A percentile compares a stretch with the other conserved stretches of the same genome.
phyloP scores from a whole-genome alignment of 2,797 vertebrate genomes.

The Malacoraja senta region DNA sequence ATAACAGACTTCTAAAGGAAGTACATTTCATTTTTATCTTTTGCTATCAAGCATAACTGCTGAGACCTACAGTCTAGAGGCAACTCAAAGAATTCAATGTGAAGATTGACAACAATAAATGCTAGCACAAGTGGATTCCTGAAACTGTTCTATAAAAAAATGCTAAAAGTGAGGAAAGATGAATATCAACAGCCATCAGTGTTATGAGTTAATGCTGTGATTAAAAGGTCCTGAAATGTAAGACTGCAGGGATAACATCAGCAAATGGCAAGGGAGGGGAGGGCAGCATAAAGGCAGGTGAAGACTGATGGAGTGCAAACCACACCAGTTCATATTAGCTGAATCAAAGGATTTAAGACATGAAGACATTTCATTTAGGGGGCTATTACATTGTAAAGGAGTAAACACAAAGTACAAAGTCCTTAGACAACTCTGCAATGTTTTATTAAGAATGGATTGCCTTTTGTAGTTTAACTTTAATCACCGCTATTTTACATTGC shows the following conservation, averaged over 20 bases:
- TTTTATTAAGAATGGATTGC: slow-evolving; percentile 1
- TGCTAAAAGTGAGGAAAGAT: background rate
- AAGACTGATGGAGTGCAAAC: background rate
- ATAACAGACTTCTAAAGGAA: background rate
- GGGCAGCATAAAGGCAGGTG: background rate
- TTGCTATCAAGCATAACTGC: background rate
- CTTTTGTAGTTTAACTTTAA: slow-evolving; percentile 12
- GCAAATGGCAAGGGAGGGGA: background rate
- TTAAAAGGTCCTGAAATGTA: background rate
- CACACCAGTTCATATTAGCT: background rate
- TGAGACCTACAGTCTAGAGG: background rate
- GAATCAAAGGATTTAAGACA: background rate
- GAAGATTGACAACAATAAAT: background rate
- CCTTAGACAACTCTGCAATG: background rate
- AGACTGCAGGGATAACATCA: background rate
- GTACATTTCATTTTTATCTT: background rate
- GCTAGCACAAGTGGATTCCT: background rate
- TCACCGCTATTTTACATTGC: background rate
- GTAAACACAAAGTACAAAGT: slow-evolving; percentile 21
- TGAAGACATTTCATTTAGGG: background rate
- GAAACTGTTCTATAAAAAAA: background rate
- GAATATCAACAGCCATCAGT: background rate
- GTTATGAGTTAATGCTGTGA: background rate
- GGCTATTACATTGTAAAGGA: background rate
- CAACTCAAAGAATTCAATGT: background rate